A percentile compares a stretch with the other conserved stretches of the same genome.
phyloP scores from a whole-genome alignment of 2,797 vertebrate species.

The Bovichtus diacanthus region DNA sequence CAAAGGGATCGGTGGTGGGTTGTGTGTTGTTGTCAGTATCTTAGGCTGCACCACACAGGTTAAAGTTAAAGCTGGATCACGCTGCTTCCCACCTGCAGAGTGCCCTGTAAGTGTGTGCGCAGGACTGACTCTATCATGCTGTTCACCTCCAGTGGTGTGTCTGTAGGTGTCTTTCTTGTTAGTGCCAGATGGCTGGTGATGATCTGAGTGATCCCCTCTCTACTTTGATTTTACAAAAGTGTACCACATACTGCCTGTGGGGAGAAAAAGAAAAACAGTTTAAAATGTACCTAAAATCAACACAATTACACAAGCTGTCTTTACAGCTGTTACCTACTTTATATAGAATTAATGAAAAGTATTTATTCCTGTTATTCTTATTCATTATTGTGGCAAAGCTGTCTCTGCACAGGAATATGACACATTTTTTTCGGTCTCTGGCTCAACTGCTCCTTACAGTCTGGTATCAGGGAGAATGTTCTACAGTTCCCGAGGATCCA shows the following conservation, averaged over 20 bases:
- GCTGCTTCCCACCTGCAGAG: conserved; percentile 66
- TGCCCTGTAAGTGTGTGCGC: conserved; percentile 34
- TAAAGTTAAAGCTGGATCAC: conserved; percentile 54
- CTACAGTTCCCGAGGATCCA: conserved; percentile 85
- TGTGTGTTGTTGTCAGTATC: conserved; percentile 50
- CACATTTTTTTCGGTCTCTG: conserved; percentile 46
- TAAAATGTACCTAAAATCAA: neutral
- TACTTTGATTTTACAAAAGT: conserved; percentile 51
- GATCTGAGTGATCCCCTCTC: conserved; percentile 64
- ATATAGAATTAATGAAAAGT: neutral
- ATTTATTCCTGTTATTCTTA: neutral
- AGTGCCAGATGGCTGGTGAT: conserved; percentile 73
- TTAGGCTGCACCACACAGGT: conserved; percentile 45
- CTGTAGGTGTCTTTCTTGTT: conserved; percentile 78
- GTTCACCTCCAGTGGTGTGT: conserved; percentile 74
- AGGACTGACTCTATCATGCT: conserved; percentile 69
- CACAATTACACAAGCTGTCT: neutral
- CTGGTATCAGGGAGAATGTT: conserved; percentile 81
- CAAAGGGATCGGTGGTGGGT: conserved; percentile 43
- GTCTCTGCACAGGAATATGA: conserved; percentile 21
- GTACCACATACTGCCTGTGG: conserved; percentile 28
- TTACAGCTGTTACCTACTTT: neutral
- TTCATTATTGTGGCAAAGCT: conserved; percentile 14
- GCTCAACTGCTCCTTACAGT: conserved; percentile 75
- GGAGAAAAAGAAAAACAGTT: conserved; percentile 3